These are phyloP conservation scores for Prochilodus magdalenae DNA, from an alignment of 2,113 vertebrate species.

Conservation along the genomic window DNA sequence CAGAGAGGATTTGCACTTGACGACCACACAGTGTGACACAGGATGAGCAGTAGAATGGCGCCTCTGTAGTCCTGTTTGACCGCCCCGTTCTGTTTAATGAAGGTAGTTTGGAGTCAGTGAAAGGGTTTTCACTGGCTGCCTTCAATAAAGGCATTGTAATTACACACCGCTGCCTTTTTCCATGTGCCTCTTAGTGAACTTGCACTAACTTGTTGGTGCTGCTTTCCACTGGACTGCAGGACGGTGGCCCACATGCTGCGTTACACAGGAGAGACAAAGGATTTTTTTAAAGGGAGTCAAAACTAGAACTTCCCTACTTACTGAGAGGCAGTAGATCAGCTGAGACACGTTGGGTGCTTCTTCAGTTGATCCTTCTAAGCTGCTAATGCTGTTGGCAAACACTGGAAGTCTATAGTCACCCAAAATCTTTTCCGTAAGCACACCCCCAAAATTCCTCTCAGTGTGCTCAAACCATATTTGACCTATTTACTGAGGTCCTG, in stretches of 20 bases:
- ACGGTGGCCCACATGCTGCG: background rate
- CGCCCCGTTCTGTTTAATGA: background rate
- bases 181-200: background rate
- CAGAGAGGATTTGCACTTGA: slow-evolving; percentile 30
- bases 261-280: background rate
- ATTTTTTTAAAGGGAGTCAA: background rate
- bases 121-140: background rate
- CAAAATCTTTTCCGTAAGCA: too few species aligned
- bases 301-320: too few species aligned
- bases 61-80: background rate
- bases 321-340: too few species aligned
- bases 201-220: background rate
- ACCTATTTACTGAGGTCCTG: too few species aligned
- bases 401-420: too few species aligned
- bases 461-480: too few species aligned
- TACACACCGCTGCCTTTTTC: background rate
- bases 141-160: slow-evolving; percentile 8
- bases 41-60: background rate
- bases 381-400: too few species aligned
- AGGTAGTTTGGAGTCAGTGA: background rate
- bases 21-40: slow-evolving; percentile 46
- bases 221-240: background rate
- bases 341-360: too few species aligned
- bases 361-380: too few species aligned
- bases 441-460: too few species aligned